phyloP scores from a whole-genome alignment of 2,888 invertebrate species.

The Chymomyza amoena region DNA sequence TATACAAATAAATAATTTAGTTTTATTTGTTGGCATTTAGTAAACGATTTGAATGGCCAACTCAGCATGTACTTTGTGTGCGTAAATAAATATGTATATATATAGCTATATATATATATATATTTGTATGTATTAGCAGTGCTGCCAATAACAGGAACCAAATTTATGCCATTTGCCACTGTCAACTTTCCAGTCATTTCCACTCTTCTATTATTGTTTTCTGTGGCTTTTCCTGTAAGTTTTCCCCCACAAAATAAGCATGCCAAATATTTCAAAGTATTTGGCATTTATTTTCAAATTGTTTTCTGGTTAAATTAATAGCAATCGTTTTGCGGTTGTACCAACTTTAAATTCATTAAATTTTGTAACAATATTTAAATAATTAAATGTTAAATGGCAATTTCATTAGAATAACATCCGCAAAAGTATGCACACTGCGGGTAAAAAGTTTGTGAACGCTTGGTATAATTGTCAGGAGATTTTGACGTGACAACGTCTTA shows the following conservation, averaged over 20 bases:
- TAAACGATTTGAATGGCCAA: not conserved
- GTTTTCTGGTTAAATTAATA: constrained; percentile 49
- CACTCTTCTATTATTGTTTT: not conserved
- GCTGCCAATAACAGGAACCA: not conserved
- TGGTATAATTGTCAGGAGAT: too few species aligned
- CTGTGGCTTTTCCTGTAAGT: not conserved
- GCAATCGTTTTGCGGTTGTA: constrained; percentile 51
- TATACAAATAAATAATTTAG: constrained; percentile 63
- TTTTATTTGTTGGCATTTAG: not conserved
- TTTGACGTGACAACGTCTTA: too few species aligned
- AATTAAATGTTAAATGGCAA: constrained; percentile 7
- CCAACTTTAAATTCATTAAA: constrained; percentile 45
- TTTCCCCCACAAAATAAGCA: not conserved
- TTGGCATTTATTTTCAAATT: constrained; percentile 36
- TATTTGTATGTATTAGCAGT: not conserved
- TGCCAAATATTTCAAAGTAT: not conserved
- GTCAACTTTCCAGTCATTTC: not conserved
- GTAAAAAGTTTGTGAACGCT: too few species aligned
- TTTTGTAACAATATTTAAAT: constrained; percentile 6
- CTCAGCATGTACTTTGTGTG: not conserved
- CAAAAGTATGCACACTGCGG: not conserved
- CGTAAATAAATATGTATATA: not conserved
- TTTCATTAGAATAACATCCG: constrained; percentile 24
- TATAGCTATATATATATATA: not conserved
- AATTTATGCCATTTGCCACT: constrained; percentile 10